phyloP scores from a whole-genome alignment of 2,113 vertebrate species.

The Podocnemis expansa region DNA sequence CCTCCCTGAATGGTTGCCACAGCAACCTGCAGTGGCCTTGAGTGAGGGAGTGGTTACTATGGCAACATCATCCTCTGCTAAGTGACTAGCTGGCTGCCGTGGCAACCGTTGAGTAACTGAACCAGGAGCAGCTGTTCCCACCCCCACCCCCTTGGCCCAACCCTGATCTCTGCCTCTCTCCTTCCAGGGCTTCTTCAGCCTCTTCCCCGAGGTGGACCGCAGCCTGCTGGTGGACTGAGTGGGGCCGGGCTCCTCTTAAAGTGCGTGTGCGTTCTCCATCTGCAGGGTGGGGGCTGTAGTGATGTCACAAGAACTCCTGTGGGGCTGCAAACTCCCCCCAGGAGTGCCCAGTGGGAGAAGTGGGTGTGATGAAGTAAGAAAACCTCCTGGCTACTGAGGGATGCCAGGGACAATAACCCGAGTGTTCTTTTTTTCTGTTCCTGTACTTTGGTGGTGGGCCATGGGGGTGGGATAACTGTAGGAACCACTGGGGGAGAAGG shows the following conservation, averaged over 20 bases:
- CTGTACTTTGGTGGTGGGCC: too few relatives aligned
- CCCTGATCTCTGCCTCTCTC: not conserved
- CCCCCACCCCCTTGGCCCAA: fast-evolving
- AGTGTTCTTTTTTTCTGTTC: too few relatives aligned
- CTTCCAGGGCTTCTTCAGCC: constrained; percentile 92
- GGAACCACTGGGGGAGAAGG: too few relatives aligned
- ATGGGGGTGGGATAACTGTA: too few relatives aligned
- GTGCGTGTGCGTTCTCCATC: not conserved
- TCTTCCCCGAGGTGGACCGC: constrained; percentile 83
- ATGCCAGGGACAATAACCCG: too few relatives aligned
- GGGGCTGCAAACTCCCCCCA: not conserved
- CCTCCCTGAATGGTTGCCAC: constrained; percentile 63
- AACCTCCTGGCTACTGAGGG: too few relatives aligned
- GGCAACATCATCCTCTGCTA: constrained; percentile 40
- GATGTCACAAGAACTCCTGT: fast-evolving
- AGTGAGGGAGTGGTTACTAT: constrained; percentile 69
- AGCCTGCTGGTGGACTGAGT: constrained; percentile 83
- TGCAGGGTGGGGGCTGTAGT: not conserved
- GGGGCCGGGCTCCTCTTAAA: constrained; percentile 38
- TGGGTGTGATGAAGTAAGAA: too few relatives aligned
- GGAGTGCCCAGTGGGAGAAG: not conserved
- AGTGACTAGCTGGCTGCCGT: constrained; percentile 25
- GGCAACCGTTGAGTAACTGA: not conserved
- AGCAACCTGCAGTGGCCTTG: constrained; percentile 64
- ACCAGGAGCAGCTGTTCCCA: not conserved